Percentiles rank a stretch among this genome's conserved stretches.
phyloP scores from a whole-genome alignment of 2,797 vertebrate genomes.

The Phyllotis vaccarum region DNA sequence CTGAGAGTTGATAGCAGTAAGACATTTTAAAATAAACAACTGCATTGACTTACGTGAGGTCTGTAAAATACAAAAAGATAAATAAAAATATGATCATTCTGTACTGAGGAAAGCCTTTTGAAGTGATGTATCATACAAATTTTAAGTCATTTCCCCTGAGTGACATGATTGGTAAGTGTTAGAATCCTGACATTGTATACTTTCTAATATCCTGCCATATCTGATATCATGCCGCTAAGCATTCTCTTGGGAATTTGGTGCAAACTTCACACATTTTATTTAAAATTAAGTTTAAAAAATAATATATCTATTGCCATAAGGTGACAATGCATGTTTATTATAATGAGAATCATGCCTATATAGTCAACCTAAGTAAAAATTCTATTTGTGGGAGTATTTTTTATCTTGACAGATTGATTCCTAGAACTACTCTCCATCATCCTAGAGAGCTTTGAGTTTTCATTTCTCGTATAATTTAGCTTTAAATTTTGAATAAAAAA shows the following conservation, averaged over 20 bases:
- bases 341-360: neutral
- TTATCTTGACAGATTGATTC: neutral
- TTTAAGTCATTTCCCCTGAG: neutral
- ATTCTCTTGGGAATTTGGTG: neutral
- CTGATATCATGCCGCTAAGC: neutral
- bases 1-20: neutral
- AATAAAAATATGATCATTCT: neutral
- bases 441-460: neutral
- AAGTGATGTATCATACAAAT: neutral
- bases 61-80: neutral
- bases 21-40: conserved; percentile 3
- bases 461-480: neutral
- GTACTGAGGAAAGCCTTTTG: neutral
- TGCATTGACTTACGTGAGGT: neutral
- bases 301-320: neutral
- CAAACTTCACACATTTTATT: neutral
- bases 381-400: conserved; percentile 10
- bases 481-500: conserved; percentile 15
- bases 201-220: neutral
- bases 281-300: conserved; percentile 41
- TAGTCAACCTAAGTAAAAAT: neutral
- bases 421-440: neutral
- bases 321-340: conserved; percentile 19
- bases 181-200: neutral
- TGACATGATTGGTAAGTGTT: neutral